Base-by-base conservation (phyloP, 1,140 invertebrate species). In the Hyles euphorbiae region DNA sequence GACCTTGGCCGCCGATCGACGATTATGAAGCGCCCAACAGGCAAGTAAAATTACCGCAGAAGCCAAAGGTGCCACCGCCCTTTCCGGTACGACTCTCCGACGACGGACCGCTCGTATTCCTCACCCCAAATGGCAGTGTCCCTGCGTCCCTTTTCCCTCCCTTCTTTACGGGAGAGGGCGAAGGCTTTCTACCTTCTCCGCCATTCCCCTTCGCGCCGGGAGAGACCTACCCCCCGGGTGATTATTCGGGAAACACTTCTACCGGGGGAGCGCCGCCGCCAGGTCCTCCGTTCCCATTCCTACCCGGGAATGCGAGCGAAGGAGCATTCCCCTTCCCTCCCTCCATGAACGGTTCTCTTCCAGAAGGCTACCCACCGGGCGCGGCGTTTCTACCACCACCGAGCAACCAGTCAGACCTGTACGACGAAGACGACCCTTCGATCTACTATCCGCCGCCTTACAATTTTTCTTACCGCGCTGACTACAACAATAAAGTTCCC, bases 361-460 rank as follows among this genome's bases (percentile, higher is more conserved):
- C 87, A 87, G 87, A 87, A 84, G 84, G 85, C 61, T 87, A 83
- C 70, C 94, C 93, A 58, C 93, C 93, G 57, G 93, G 93, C 49
- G 92, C 93, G 56, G 92, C 92, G 11, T 92, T 94, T 69, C 90
- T 94, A 52, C 93, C 93, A 61, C 92, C 94, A 67, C 92, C 92
- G 52, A 89, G 89, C 70, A 95, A 95, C 83, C 90, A 92, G 65
- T 93, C 93, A 47, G 93, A 94, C 70, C 91, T 93, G 51, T 93
- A 94, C 76, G 95, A 96, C 88, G 95, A 96, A 83, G 95, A 96
- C 81, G 95, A 97, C 88, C 95, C 95, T 72, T 96, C 95, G 53
- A 93, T 97, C 11, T 97, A 96, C 74, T 96, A 97, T 91, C 95
- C 95, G 61, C 95, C 95, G 68, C 94, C 95, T 2, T 96, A 97